Percentiles rank a stretch among this genome's conserved stretches.
phyloP scores from a whole-genome alignment of 1,140 invertebrate species.

The Leptestheria dahalacensis region DNA sequence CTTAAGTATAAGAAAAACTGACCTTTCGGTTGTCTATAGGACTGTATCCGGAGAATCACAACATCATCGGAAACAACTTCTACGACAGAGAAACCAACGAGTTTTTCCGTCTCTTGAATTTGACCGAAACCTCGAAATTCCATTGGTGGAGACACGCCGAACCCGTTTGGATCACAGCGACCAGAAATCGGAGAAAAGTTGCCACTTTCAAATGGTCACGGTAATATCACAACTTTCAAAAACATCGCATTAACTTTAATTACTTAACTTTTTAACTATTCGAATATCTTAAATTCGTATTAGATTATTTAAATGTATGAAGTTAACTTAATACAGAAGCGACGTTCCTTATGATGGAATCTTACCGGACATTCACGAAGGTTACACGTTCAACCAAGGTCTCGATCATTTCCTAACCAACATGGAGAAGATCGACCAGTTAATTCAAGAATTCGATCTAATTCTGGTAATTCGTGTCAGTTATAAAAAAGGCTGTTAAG shows the following conservation, averaged over 20 bases:
- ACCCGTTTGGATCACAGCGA: slow-evolving; percentile 18
- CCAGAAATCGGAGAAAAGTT: slow-evolving; percentile 13
- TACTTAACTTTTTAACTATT: too few species aligned
- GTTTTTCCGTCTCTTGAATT: slow-evolving; percentile 13
- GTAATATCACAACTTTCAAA: slow-evolving; percentile 5
- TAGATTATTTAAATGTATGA: too few species aligned
- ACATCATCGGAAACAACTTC: slow-evolving; percentile 18
- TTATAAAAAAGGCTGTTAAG: not conserved
- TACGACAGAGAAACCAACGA: slow-evolving; percentile 8
- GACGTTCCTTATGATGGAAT: slow-evolving; percentile 17
- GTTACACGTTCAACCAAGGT: slow-evolving; percentile 8
- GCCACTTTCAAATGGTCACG: slow-evolving; percentile 15
- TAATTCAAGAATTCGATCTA: slow-evolving; percentile 15
- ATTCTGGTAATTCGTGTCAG: slow-evolving; percentile 12
- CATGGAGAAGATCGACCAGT: not conserved
- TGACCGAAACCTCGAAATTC: not conserved
- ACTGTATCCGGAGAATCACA: slow-evolving; percentile 17
- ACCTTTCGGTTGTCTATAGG: too few species aligned
- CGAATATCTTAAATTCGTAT: too few species aligned
- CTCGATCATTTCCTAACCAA: slow-evolving; percentile 2
- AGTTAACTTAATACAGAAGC: too few species aligned
- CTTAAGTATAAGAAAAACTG: too few species aligned
- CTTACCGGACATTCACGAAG: slow-evolving; percentile 7
- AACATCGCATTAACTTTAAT: too few species aligned
- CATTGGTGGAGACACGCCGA: slow-evolving; percentile 16